Conservation (phyloP, 2,888 invertebrate species). For the Pogonocherus hispidulus region DNA sequence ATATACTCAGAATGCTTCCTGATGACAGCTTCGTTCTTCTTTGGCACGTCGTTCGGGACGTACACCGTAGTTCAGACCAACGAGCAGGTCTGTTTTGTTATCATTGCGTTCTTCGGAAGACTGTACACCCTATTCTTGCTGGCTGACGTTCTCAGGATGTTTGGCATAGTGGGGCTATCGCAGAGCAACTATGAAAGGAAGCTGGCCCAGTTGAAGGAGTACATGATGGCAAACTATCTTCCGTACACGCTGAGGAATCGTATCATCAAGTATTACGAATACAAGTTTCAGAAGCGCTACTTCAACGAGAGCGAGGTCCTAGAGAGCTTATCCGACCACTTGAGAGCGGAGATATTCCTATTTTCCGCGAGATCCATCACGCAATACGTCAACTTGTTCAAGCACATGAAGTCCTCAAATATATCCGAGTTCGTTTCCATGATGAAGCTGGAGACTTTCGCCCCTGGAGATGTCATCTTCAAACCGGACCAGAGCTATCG, state of each 20-base stretch:
- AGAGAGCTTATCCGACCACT: constrained; percentile 59
- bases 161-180: constrained; percentile 59
- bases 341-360: constrained; percentile 68
- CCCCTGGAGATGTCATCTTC: constrained; percentile 65
- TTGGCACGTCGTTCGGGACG: constrained; percentile 52
- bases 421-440: constrained; percentile 4
- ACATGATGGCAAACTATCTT: constrained; percentile 71
- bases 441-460: constrained; percentile 34
- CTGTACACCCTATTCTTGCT: constrained; percentile 54
- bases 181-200: constrained; percentile 68
- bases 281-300: constrained; percentile 70
- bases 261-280: constrained; percentile 70
- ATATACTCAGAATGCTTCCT: constrained; percentile 37
- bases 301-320: constrained; percentile 69
- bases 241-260: constrained; percentile 68
- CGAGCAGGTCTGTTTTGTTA: constrained; percentile 51
- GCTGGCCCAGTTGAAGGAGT: constrained; percentile 70
- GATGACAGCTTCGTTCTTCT: constrained; percentile 55
- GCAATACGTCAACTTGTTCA: constrained; percentile 65
- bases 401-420: constrained; percentile 59
- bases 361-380: constrained; percentile 68
- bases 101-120: constrained; percentile 53
- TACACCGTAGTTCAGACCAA: constrained; percentile 36
- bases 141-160: constrained; percentile 54
- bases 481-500: constrained; percentile 65